Conservation (phyloP, 2,113 vertebrate genomes). For the Neolamprologus ventralis region DNA sequence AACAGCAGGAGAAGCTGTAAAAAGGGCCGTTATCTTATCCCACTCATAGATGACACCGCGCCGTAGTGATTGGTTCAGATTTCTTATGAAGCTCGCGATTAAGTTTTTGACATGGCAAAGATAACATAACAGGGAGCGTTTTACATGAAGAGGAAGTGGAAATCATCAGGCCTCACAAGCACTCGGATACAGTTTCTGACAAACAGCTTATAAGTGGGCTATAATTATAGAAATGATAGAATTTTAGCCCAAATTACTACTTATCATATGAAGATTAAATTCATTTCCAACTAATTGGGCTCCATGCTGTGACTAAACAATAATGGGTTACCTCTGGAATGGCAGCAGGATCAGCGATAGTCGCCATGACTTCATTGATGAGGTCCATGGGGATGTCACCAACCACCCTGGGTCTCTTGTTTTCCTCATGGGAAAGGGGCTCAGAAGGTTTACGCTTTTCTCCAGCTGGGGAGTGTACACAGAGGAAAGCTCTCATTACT, state of each 20-base stretch:
- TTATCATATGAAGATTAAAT: not conserved
- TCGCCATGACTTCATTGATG: slow-evolving; percentile 97
- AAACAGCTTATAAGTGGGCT: not conserved
- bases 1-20: not conserved
- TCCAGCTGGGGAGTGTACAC: slow-evolving; percentile 59
- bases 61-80: not conserved
- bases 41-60: not conserved
- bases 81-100: not conserved
- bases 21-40: not conserved
- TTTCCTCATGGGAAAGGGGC: slow-evolving; percentile 79
- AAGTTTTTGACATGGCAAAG: not conserved
- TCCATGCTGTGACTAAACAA: not conserved
- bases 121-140: not conserved
- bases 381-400: slow-evolving; percentile 97
- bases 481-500: not conserved
- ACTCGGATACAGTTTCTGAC: not conserved
- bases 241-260: not conserved
- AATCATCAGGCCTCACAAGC: not conserved
- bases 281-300: not conserved
- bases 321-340: slow-evolving; percentile 68
- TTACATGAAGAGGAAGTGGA: not conserved
- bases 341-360: slow-evolving; percentile 89
- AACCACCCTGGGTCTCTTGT: slow-evolving; percentile 82
- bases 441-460: slow-evolving; percentile 92
- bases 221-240: not conserved